Evolutionary conservation across 2,797 vertebrate species (phyloP).

Genomic region (Argya squamiceps): DNA sequence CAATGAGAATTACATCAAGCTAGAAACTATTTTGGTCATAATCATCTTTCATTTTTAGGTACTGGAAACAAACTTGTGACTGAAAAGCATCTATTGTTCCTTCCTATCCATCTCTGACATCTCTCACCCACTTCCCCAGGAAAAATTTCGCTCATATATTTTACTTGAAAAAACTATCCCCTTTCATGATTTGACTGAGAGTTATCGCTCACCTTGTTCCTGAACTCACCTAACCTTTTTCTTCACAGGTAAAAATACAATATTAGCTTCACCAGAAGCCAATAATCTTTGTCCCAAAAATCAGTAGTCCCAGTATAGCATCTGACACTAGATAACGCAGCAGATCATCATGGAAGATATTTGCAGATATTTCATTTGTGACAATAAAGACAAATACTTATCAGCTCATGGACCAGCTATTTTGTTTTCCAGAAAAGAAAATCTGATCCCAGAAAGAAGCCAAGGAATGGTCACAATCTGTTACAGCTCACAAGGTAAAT

Average conservation of each 20-base stretch:
- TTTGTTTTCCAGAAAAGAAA: not conserved
- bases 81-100: slow-evolving; percentile 33
- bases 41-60: not conserved
- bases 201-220: not conserved
- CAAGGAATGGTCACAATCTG: not conserved
- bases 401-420: not conserved
- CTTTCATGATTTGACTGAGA: not conserved
- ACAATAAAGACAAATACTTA: slow-evolving; percentile 37
- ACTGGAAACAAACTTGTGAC: not conserved
- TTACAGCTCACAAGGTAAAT: not conserved
- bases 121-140: not conserved
- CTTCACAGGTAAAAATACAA: slow-evolving; percentile 50
- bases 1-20: not conserved
- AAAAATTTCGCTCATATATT: not conserved
- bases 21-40: slow-evolving; percentile 17
- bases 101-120: not conserved
- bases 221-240: slow-evolving; percentile 19
- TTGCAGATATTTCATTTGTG: slow-evolving; percentile 31
- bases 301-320: not conserved
- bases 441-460: not conserved
- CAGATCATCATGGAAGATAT: slow-evolving; percentile 19
- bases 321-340: slow-evolving; percentile 29
- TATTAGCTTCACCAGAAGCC: not conserved
- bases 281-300: slow-evolving; percentile 41
- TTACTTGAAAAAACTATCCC: not conserved